These are phyloP conservation scores for Dasypus novemcinctus DNA, from an alignment of 2,113 vertebrate genomes.

Conservation along the genomic window DNA sequence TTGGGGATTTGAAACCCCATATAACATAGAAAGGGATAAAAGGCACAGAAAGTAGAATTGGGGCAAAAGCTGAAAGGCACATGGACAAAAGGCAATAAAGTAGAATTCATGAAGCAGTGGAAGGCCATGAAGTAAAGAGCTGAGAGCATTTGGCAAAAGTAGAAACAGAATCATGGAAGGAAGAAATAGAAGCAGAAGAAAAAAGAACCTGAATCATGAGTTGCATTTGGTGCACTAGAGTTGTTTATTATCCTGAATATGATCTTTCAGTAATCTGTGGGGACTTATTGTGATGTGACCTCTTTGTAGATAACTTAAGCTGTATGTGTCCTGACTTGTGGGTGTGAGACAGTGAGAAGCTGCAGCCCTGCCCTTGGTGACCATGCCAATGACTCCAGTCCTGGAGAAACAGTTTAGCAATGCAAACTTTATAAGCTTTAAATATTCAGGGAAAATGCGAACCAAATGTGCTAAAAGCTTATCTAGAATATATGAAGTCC, in stretches of 20 bases:
- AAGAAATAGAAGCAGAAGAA: constrained; percentile 8
- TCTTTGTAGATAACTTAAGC: too few relatives aligned
- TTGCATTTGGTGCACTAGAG: background rate
- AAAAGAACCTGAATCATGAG: background rate
- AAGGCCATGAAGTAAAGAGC: background rate
- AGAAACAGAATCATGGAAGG: background rate
- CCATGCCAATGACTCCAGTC: too few relatives aligned
- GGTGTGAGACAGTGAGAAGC: too few relatives aligned
- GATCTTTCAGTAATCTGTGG: background rate
- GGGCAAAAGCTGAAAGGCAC: background rate
- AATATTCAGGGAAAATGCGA: too few relatives aligned
- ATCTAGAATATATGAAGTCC: too few relatives aligned
- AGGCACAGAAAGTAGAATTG: background rate
- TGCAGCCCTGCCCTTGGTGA: too few relatives aligned
- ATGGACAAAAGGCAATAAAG: background rate
- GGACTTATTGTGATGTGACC: too few relatives aligned
- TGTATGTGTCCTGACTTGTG: too few relatives aligned
- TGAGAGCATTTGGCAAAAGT: background rate
- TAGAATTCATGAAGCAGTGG: background rate
- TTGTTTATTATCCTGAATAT: background rate
- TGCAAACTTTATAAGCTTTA: too few relatives aligned
- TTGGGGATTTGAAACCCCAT: background rate
- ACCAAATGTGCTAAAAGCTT: too few relatives aligned
- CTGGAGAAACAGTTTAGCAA: too few relatives aligned
- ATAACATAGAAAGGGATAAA: background rate